These are phyloP conservation scores for Xiphias gladius DNA, from an alignment of 2,113 vertebrate genomes.

Conservation along the genomic window DNA sequence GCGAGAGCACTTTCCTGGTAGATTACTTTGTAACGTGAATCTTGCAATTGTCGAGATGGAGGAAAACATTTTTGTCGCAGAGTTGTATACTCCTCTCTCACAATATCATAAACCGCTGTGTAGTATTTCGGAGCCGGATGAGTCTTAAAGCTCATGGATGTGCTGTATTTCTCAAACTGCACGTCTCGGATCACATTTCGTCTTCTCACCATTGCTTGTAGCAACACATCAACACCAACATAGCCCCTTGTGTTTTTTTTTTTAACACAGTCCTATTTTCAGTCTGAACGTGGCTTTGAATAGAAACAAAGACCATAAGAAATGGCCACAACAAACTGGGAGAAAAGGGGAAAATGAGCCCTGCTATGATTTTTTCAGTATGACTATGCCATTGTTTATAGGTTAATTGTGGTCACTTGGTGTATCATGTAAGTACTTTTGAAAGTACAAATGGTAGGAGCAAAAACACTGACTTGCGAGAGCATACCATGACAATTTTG, in stretches of 20 bases:
- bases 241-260: not conserved
- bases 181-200: constrained; percentile 34
- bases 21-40: not conserved
- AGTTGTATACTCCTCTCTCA: not conserved
- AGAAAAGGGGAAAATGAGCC: not conserved
- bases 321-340: not conserved
- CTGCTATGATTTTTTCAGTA: not conserved
- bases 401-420: not conserved
- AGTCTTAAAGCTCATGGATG: constrained; percentile 13
- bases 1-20: not conserved
- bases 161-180: not conserved
- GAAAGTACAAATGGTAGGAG: not conserved
- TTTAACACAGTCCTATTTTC: constrained; percentile 4
- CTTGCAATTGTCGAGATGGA: not conserved
- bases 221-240: constrained; percentile 16
- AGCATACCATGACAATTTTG: not conserved
- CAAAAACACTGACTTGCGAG: not conserved
- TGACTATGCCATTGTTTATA: not conserved
- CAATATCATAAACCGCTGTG: constrained; percentile 15
- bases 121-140: not conserved
- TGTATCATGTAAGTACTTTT: not conserved
- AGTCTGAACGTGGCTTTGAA: not conserved
- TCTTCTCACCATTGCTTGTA: constrained; percentile 19
- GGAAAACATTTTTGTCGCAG: not conserved
- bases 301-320: not conserved